Conservation (phyloP, 2,888 invertebrate species). For the Thera britannica region DNA sequence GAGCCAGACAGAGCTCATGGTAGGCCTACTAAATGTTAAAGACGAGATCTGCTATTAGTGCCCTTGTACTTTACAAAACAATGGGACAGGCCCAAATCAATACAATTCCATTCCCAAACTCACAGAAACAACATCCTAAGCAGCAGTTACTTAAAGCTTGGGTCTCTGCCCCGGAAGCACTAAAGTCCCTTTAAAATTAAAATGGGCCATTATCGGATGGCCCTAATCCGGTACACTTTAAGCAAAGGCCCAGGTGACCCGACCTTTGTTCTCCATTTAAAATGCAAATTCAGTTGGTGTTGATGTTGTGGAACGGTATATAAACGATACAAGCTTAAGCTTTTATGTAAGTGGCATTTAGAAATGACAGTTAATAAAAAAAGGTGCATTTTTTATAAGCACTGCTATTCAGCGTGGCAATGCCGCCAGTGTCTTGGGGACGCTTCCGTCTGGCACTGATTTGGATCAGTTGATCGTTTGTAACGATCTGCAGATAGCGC, state of each 20-base stretch:
- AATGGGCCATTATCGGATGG: conserved; percentile 66
- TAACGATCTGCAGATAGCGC: too few species aligned
- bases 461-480: too few species aligned
- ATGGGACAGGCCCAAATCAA: conserved; percentile 5
- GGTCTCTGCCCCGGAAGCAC: conserved; percentile 36
- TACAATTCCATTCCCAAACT: conserved; percentile 24
- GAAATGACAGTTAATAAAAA: too few species aligned
- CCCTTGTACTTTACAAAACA: too few species aligned
- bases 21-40: too few species aligned
- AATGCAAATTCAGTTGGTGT: conserved; percentile 55
- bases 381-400: too few species aligned
- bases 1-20: too few species aligned
- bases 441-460: too few species aligned
- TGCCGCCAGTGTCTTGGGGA: too few species aligned
- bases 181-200: conserved; percentile 60
- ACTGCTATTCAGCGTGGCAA: too few species aligned
- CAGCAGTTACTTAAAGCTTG: conserved; percentile 38
- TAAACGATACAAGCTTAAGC: conserved; percentile 20
- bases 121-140: conserved; percentile 43
- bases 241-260: conserved; percentile 61
- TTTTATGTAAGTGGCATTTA: too few species aligned
- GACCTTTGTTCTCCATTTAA: conserved; percentile 60
- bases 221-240: conserved; percentile 65
- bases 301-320: conserved; percentile 40
- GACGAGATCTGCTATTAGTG: too few species aligned